A percentile compares a stretch with the other conserved stretches of the same genome.
Conservation (phyloP, 2,888 invertebrate species). For the Volucella inflata region DNA sequence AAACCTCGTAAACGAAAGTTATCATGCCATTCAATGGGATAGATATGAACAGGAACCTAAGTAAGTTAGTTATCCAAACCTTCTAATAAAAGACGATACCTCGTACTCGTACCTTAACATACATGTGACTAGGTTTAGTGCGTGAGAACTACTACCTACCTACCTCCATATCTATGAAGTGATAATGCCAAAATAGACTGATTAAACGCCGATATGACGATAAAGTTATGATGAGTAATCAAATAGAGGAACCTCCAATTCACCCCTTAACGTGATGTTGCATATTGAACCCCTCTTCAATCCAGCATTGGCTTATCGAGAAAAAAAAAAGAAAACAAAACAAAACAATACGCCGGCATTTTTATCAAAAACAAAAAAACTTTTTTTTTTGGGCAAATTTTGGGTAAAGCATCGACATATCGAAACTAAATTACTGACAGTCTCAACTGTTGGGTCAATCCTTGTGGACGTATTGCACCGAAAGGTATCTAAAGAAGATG, state of each 20-base stretch:
- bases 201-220: slow-evolving; percentile 15
- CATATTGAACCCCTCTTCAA: neutral
- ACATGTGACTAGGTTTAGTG: slow-evolving; percentile 4
- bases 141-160: neutral
- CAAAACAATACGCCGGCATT: slow-evolving; percentile 13
- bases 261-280: neutral
- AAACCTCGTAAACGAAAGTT: too few relatives aligned
- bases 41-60: too few relatives aligned
- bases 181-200: neutral
- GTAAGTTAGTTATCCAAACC: too few relatives aligned
- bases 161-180: neutral
- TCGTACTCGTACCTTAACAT: neutral
- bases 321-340: neutral
- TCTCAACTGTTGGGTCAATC: neutral
- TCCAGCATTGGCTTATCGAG: slow-evolving; percentile 11
- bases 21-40: too few relatives aligned
- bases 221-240: neutral
- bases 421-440: slow-evolving; percentile 1
- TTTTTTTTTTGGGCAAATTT: slow-evolving; percentile 10
- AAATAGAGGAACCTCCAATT: slow-evolving; percentile 7
- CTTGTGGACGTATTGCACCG: neutral
- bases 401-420: neutral
- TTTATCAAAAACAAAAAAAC: neutral
- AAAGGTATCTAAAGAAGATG: slow-evolving; percentile 2
- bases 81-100: too few relatives aligned